A percentile compares a stretch with the other conserved stretches of the same genome.
phyloP scores from a whole-genome alignment of 2,797 vertebrate species.

The Sternotherus odoratus region DNA sequence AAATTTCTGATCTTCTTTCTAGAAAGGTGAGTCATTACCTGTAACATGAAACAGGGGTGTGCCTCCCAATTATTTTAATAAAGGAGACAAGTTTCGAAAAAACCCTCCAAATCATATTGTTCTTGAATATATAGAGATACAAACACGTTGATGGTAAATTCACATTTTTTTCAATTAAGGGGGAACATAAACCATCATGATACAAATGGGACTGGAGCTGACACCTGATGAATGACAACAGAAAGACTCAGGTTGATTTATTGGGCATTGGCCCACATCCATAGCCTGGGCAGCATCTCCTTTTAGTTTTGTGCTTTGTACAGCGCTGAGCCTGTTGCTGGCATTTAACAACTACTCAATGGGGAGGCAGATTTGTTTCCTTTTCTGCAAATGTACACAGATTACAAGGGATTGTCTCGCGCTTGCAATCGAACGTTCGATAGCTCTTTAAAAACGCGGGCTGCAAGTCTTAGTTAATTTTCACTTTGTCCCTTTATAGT shows the following conservation, averaged over 20 bases:
- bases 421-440: background rate
- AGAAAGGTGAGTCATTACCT: background rate
- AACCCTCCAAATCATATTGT: too few relatives aligned
- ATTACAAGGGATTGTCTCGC: background rate
- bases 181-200: background rate
- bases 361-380: rapidly evolving
- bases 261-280: background rate
- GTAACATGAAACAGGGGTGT: background rate
- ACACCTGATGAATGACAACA: background rate
- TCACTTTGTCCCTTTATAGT: background rate
- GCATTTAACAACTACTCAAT: background rate
- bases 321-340: rapidly evolving
- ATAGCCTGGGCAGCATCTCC: background rate
- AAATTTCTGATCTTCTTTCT: too few relatives aligned
- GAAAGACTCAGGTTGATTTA: rapidly evolving
- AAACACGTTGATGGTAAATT: background rate
- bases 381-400: rapidly evolving
- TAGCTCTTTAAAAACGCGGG: background rate
- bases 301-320: rapidly evolving
- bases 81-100: background rate
- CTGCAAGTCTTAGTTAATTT: conserved; percentile 31
- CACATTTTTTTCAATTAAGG: background rate
- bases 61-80: background rate
- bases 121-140: background rate
- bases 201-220: rapidly evolving